Evolutionary conservation across 92 coral and sea anemone genomes (phyloP), one percentile per base, ranked within the genome.

Genomic region (Isaurus tuberculatus): DNA sequence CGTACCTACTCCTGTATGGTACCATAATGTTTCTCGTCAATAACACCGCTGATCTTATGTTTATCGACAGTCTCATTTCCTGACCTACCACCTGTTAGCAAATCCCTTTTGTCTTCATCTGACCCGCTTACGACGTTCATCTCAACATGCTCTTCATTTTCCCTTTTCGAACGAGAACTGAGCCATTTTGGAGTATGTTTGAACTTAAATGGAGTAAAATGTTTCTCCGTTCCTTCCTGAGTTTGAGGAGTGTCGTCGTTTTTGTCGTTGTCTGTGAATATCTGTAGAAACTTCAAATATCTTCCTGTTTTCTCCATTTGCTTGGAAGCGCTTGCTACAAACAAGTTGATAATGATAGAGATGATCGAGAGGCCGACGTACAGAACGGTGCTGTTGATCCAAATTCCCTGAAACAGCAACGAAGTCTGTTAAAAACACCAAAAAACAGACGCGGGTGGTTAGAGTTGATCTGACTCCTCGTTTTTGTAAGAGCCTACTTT

Each of bases 401-500:
- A 93, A 31, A 95, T 91, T 57, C 96, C 93, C 98, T 95, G 98
- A 92, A 92, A 94, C 86, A 92, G 68, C 87, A 92, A 89, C 65
- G 91, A 83, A 90, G 87, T 91, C 97, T 93, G n/a, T n/a, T 91
- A 89, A 86, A 85, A 88, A 70, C 74, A 65, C 75, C 77, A 75
- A 79, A 85, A 4, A 37, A 9, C 89, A 87, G 79, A 84, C 73
- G 8, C 78, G 75, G 78, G 88, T 71, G 83, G 80, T 84, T 83
- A 77, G 87, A 83, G 65, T 89, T 86, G 88, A 91, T 91, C 75
- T 37, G 8, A 37, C 43, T 37, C 4, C 57, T 70, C 83, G 84
- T 83, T 30, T 69, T 46, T 17, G n/a, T n/a, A n/a, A n/a, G n/a
- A n/a, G n/a, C n/a, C n/a, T n/a, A n/a, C n/a, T n/a, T n/a, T n/a